Evolutionary conservation across 2,888 invertebrate genomes (phyloP).

Genomic region (Heliconius erato): DNA sequence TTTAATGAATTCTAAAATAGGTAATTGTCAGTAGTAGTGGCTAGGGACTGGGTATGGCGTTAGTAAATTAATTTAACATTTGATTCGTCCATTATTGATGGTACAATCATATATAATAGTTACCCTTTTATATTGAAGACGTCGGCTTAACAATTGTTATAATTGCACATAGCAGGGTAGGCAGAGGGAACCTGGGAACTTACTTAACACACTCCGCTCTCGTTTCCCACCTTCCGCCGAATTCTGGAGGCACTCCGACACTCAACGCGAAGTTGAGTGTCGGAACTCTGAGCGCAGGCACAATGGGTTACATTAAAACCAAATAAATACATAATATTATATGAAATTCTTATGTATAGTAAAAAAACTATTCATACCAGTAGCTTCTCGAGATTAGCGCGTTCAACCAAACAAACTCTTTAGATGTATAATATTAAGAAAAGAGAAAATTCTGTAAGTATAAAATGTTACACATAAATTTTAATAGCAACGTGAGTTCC

Average conservation of each 20-base stretch:
- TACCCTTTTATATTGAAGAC: no score
- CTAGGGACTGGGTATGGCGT: neutral
- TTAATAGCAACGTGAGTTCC: neutral
- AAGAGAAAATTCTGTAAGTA: neutral
- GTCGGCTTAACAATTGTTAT: no score
- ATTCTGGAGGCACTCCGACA: no score
- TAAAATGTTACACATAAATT: neutral
- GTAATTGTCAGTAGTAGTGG: neutral
- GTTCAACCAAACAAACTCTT: neutral
- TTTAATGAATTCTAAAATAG: conserved; percentile 12
- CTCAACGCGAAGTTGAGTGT: no score
- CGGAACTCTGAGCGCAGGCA: no score
- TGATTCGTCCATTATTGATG: neutral
- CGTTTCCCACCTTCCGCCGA: no score
- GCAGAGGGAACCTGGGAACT: no score
- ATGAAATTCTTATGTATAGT: neutral
- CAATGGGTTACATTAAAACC: no score
- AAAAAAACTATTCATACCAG: neutral
- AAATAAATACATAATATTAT: no score
- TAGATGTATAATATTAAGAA: neutral
- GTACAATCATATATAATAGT: no score
- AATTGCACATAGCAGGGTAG: no score
- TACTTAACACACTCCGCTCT: no score
- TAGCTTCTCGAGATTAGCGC: neutral
- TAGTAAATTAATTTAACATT: conserved; percentile 11